Conservation (phyloP, 2,113 vertebrate genomes). For the Dipodomys merriami region DNA sequence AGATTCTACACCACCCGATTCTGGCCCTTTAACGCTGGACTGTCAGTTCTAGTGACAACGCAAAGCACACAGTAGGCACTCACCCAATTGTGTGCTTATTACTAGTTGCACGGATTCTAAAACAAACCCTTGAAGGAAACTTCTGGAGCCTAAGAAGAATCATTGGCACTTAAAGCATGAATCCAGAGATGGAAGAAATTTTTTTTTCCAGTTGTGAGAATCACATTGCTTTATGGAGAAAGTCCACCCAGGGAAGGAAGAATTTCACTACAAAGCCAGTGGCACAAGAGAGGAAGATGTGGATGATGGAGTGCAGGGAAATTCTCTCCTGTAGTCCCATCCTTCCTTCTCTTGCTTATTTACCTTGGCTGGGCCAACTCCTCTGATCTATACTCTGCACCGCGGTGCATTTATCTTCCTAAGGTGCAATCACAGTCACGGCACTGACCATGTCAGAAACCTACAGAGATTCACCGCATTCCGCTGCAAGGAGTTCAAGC, state of each 20-base stretch:
- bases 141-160: neutral
- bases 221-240: neutral
- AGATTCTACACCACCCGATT: neutral
- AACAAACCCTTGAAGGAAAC: neutral
- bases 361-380: no score
- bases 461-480: rapidly evolving
- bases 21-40: neutral
- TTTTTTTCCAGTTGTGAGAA: neutral
- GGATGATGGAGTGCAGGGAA: neutral
- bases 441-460: neutral
- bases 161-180: neutral
- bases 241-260: no score
- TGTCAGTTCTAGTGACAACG: neutral
- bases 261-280: neutral
- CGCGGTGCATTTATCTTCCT: neutral
- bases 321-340: rapidly evolving
- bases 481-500: neutral
- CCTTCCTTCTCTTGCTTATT: neutral
- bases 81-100: neutral
- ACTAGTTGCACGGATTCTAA: neutral
- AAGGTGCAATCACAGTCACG: neutral
- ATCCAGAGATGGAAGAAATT: neutral
- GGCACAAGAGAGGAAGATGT: neutral
- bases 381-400: neutral
- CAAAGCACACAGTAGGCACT: neutral